Percentiles rank a stretch among this genome's conserved stretches.
phyloP scores from a whole-genome alignment of 2,113 vertebrate species.

The Pseudopodoces humilis region DNA sequence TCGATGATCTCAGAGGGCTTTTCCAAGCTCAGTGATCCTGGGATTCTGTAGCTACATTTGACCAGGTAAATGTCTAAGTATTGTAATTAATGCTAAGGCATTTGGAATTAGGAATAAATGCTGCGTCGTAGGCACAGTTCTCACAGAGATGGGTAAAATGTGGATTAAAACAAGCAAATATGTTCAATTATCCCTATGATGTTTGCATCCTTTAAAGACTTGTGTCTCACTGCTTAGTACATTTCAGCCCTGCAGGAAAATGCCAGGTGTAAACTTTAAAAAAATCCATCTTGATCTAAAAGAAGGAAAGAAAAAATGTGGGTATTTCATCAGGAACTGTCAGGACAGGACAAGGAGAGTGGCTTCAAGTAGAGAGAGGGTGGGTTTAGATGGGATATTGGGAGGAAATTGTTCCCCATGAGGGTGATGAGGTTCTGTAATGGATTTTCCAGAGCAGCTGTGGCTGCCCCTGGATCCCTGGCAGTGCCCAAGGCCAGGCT shows the following conservation, averaged over 20 bases:
- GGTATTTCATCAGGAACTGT: neutral
- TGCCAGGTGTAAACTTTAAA: neutral
- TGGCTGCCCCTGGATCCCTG: neutral
- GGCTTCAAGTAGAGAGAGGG: neutral
- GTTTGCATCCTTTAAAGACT: neutral
- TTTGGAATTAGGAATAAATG: neutral
- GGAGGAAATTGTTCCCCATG: neutral
- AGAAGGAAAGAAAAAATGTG: neutral
- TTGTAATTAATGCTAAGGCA: neutral
- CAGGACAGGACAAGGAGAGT: neutral
- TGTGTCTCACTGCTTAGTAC: neutral
- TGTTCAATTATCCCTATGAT: neutral
- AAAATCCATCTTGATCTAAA: neutral
- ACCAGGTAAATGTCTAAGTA: neutral
- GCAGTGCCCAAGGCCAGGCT: rapidly evolving
- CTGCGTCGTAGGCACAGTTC: neutral
- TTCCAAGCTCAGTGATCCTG: neutral
- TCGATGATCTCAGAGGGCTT: neutral
- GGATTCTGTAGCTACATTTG: neutral
- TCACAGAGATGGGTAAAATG: neutral
- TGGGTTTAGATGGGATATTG: neutral
- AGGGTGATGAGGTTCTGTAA: neutral
- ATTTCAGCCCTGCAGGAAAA: neutral
- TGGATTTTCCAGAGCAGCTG: neutral
- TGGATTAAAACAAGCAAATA: neutral